Base-by-base conservation (phyloP, 2,888 invertebrate species). In the Koerneria pararmatus region DNA sequence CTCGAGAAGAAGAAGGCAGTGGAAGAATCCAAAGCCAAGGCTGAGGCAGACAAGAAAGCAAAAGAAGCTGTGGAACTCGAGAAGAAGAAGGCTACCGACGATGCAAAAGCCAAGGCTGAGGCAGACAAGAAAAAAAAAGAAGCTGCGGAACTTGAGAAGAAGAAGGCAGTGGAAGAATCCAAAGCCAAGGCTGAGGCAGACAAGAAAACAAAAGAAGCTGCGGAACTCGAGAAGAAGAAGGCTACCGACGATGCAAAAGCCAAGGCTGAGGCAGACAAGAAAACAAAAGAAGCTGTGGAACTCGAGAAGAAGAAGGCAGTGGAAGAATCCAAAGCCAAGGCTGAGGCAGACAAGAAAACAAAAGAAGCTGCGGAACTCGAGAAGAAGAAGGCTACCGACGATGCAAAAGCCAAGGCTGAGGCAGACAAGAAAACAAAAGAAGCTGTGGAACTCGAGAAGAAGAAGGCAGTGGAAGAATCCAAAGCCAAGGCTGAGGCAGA, bases 391-490 rank as follows among this genome's bases (percentile, higher is more conserved):
- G n/a, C n/a, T n/a, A n/a, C n/a, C n/a, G n/a, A 70, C n/a, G n/a
- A n/a, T n/a, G n/a, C n/a, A 63, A 59, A 57, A 24, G 69, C 56
- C 11, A 58, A 65, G 49, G 41, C 49, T 22, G 29, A 57, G 46
- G 67, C 37, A n/a, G 29, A 34, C 32, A 69, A 69, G 58, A 65
- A 60, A 58, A 58, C 54, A 15, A 62, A 51, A 15, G 68, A 61
- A 1, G 67, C 22, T 2, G 57, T 29, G 8, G 59, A 67, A 24
- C 35, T 5, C 29, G 22, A 37, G 19, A 27, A 24, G 6, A 49
- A 11, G 11, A 46, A 46, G 46, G 29, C 63, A 29, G 53, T 48
- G 53, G 60, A 41, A 8, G 57, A 5, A n/a, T 29, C 27, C n/a
- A 32, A 57, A 8, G 32, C 27, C 51, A 63, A 66, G 57, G 32